phyloP scores from a whole-genome alignment of 2,888 invertebrate genomes.

The Microdon myrmicae region DNA sequence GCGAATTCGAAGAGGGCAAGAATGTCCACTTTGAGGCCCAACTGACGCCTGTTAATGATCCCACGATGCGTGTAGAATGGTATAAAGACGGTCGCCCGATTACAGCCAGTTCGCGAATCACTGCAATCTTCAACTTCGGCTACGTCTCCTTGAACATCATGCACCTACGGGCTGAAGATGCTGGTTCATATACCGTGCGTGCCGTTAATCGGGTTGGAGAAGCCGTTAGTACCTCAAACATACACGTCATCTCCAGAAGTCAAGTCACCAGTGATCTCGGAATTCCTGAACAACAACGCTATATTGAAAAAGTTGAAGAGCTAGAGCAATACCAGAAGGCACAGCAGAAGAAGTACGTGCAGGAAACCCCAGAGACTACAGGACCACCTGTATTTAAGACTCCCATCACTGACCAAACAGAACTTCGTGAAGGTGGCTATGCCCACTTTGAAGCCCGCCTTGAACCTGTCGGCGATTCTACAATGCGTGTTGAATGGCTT shows the following conservation, averaged over 20 bases:
- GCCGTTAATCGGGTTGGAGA: conserved; percentile 92
- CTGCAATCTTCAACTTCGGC: conserved; percentile 98
- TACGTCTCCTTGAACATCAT: conserved; percentile 98
- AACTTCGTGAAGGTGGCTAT: conserved; percentile 90
- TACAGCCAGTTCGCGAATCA: conserved; percentile 96
- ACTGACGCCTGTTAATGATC: conserved; percentile 90
- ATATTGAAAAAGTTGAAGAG: conserved; percentile 91
- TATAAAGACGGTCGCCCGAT: conserved; percentile 94
- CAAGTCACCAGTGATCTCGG: conserved; percentile 88
- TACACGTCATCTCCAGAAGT: conserved; percentile 80
- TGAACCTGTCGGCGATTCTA: conserved; percentile 91
- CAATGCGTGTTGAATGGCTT: conserved; percentile 90
- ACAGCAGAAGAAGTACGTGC: conserved; percentile 81
- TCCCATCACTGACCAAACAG: conserved; percentile 86
- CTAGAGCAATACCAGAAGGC: conserved; percentile 86
- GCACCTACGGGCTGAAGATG: conserved; percentile 98
- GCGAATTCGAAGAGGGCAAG: conserved; percentile 87
- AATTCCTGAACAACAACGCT: conserved; percentile 88
- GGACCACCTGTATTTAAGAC: conserved; percentile 88
- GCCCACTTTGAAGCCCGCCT: conserved; percentile 96
- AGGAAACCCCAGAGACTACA: conserved; percentile 82
- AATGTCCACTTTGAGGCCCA: conserved; percentile 95
- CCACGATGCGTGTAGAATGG: conserved; percentile 95
- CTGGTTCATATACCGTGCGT: conserved; percentile 91
- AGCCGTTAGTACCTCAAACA: conserved; percentile 84